Conservation (phyloP, 2,113 vertebrate species). For the Pungitius pungitius region DNA sequence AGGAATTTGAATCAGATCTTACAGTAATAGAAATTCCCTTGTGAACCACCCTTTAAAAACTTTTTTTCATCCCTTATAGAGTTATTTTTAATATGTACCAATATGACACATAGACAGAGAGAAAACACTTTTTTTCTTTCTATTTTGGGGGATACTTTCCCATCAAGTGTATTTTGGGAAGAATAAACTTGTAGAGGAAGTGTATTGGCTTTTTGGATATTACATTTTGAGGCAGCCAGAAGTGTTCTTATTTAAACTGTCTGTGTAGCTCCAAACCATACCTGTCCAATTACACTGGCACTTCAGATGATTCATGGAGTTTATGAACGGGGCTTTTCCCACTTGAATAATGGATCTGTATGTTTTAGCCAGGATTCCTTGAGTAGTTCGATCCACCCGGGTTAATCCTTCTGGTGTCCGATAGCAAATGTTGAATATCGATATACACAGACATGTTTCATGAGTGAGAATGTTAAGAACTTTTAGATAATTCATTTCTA, state of each 20-base stretch:
- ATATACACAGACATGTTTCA: background rate
- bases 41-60: conserved; percentile 20
- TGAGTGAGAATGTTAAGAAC: background rate
- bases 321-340: conserved; percentile 68
- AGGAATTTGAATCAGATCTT: conserved; percentile 52
- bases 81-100: conserved; percentile 31
- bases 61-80: conserved; percentile 11
- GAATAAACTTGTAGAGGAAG: conserved; percentile 49
- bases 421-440: conserved; percentile 17
- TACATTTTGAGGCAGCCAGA: conserved; percentile 40
- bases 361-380: conserved; percentile 34
- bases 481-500: background rate
- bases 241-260: conserved; percentile 50
- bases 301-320: conserved; percentile 60
- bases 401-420: conserved; percentile 39
- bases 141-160: conserved; percentile 44
- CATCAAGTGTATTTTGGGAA: conserved; percentile 54
- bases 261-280: conserved; percentile 28
- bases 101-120: conserved; percentile 29
- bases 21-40: conserved; percentile 33
- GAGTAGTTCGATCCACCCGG: conserved; percentile 41
- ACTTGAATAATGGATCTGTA: conserved; percentile 47
- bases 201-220: conserved; percentile 48
- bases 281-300: conserved; percentile 64
- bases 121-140: conserved; percentile 35